Percentiles rank a stretch among this genome's conserved stretches.
Evolutionary conservation across 1,140 invertebrate genomes (phyloP).

Genomic region (Cotesia vestalis): DNA sequence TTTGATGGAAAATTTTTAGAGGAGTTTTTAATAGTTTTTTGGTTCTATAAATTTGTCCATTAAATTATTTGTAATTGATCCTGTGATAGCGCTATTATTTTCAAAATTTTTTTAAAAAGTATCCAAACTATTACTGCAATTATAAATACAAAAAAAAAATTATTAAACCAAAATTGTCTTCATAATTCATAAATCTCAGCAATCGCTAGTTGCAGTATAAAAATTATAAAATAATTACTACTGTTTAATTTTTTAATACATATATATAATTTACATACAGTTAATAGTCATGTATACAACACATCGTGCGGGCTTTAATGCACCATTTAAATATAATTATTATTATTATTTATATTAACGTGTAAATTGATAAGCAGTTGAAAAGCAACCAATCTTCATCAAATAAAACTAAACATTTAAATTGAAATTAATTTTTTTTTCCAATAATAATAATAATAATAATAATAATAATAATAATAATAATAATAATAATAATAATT

Average conservation of each 20-base stretch:
- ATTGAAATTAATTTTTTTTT: neutral
- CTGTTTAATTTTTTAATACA: constrained; percentile 46
- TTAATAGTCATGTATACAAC: constrained; percentile 55
- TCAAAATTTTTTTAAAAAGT: too few relatives aligned
- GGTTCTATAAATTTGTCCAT: too few relatives aligned
- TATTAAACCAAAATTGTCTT: too few relatives aligned
- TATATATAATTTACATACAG: constrained; percentile 58
- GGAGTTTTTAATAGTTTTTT: too few relatives aligned
- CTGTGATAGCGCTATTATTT: too few relatives aligned
- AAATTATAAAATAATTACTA: neutral
- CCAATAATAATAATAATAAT: neutral
- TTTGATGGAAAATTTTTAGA: too few relatives aligned
- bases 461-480: constrained; percentile 26
- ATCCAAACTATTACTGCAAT: too few relatives aligned
- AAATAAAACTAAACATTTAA: neutral
- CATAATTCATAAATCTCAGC: too few relatives aligned
- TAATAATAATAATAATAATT: constrained; percentile 21
- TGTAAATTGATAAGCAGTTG: constrained; percentile 3
- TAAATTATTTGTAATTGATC: too few relatives aligned
- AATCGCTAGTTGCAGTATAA: too few relatives aligned
- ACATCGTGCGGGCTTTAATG: neutral
- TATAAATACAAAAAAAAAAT: too few relatives aligned
- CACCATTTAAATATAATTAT: constrained; percentile 9
- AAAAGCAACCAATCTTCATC: neutral
- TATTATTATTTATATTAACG: too few relatives aligned